Conservation (phyloP, 2,888 invertebrate species). For the Quadroppia sp. region DNA sequence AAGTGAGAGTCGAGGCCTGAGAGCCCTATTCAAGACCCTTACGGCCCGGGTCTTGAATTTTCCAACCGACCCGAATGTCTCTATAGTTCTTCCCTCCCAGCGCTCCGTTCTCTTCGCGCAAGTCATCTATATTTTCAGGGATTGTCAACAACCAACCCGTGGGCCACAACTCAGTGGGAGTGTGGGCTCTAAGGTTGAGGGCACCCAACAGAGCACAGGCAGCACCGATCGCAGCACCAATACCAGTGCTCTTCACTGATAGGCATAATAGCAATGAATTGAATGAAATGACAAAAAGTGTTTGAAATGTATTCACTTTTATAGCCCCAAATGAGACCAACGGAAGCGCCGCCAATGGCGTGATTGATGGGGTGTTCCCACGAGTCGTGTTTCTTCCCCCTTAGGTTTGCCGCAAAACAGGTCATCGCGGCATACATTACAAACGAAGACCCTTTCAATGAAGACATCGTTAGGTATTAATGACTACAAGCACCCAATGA, state of each 20-base stretch:
- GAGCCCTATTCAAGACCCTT: conserved; percentile 16
- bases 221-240: background rate
- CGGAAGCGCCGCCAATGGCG: conserved; percentile 34
- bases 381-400: conserved; percentile 40
- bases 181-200: background rate
- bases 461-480: background rate
- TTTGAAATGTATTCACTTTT: conserved; percentile 7
- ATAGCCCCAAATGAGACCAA: conserved; percentile 41
- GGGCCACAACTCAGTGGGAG: background rate
- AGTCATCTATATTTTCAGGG: background rate
- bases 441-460: conserved; percentile 15
- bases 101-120: background rate
- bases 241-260: background rate
- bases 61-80: background rate
- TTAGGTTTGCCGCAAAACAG: conserved; percentile 38
- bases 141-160: background rate
- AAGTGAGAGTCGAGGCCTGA: background rate
- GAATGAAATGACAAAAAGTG: background rate
- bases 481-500: background rate
- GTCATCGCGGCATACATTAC: conserved; percentile 1
- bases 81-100: conserved; percentile 9
- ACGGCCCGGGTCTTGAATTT: background rate
- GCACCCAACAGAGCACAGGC: background rate
- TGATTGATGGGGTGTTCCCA: conserved; percentile 23
- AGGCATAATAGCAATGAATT: background rate